Evolutionary conservation across 2,113 vertebrate genomes (phyloP).

Genomic region (Phocoena phocoena): DNA sequence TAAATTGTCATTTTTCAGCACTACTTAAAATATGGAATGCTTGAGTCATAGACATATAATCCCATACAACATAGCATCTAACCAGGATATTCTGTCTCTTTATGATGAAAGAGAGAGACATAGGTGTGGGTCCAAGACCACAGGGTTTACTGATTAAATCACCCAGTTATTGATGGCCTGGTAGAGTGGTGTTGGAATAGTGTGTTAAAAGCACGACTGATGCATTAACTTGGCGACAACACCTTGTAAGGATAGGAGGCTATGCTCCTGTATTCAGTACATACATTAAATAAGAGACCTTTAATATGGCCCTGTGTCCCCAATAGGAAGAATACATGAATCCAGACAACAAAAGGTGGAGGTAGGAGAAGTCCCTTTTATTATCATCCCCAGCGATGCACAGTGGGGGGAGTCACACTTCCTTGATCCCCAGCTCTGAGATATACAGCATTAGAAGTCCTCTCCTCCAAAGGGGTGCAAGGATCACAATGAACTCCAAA

Average conservation of each 20-base stretch:
- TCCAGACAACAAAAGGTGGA: background rate
- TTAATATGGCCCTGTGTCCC: background rate
- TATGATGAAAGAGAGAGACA: background rate
- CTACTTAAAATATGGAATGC: background rate
- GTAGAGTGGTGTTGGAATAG: background rate
- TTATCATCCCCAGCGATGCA: background rate
- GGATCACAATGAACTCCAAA: background rate
- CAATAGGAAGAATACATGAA: background rate
- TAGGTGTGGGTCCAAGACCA: background rate
- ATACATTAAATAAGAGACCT: background rate
- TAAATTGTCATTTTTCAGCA: background rate
- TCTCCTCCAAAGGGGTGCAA: background rate
- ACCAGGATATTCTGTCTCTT: background rate
- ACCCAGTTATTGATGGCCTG: background rate
- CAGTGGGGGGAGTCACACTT: background rate
- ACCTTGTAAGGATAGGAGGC: background rate
- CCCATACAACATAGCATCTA: background rate
- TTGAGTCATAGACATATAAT: background rate
- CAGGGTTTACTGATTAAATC: background rate
- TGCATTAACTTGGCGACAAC: background rate
- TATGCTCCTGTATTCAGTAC: background rate
- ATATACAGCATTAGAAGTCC: background rate
- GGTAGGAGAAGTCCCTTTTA: background rate
- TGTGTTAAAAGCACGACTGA: background rate
- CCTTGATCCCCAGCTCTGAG: background rate